Evolutionary conservation across 2,888 invertebrate species (phyloP), one percentile per base, ranked within the genome.

Genomic region (Ochropleura leucogaster): DNA sequence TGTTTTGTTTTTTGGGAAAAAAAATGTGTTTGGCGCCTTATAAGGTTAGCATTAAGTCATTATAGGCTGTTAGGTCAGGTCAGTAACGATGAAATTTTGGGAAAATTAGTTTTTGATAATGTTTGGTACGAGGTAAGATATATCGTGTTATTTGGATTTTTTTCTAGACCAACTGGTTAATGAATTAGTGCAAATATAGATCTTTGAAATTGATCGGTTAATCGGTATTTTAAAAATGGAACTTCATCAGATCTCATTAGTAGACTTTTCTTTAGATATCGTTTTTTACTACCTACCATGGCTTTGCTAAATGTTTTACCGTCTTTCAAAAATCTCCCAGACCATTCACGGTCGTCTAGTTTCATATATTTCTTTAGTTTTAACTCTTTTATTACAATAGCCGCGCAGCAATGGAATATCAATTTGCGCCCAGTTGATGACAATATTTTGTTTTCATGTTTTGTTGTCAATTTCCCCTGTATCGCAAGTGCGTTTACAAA

Each of bases 11-110:
- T 90, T 89, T 81, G 46, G 10, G 47, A 77, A 78, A 84, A n/a
- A 90, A 91, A 89, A 87, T 79, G 74, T 80, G 86, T 88, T 90
- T 88, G 90, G 90, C 89, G 90, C 89, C 86, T 85, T 62, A 16
- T 72, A 77, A 82, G 72, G 74, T 83, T 78, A 81, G 76, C 64
- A 89, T 89, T 89, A 89, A 88, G 88, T 89, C 72, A 87, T 88
- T 88, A 88, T 74, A 60, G 79, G 74, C 60, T 83, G 86, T 87
- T 87, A 86, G 83, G 85, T 87, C 74, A 87, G 85, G 85, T 86
- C 83, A 86, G 86, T 80, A 68, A 51, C 71, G 74, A 81, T 76
- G 74, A 83, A 79, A 78, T 81, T 79, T 78, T 73, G 66, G 69
- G 71, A 62, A 83, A 79, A 86, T 85, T 82, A 74, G 80, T 77